Base-by-base conservation (phyloP, 2,888 invertebrate genomes). In the Baccha elongata region DNA sequence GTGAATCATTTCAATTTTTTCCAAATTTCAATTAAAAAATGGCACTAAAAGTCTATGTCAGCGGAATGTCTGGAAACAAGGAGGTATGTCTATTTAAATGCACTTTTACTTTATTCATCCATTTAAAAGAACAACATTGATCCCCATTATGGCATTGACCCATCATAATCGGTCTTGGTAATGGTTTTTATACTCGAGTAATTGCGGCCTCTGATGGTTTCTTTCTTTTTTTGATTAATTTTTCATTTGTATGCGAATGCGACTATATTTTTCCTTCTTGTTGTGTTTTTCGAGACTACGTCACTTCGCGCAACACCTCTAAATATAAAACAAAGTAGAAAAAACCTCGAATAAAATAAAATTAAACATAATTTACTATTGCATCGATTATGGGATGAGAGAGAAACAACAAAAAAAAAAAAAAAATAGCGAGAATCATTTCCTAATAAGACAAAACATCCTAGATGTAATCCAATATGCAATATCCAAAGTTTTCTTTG, bases 11-110 rank as follows among this genome's bases (percentile, higher is more conserved):
- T 42, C 55, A 21, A 37, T 8, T 35, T 52, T 79, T 78, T 60
- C 48, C 29, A 60, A 84, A 71, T 64, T 62, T 53, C 15, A 53
- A 80, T 80, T 53, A 67, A 88, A 88, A 58, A 91, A 97, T 97
- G 97, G 96, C 95, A 91, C 94, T 97, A 88, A 97, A 96, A 93
- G 94, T 97, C 86, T 97, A 96, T 92, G 93, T 97, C 89, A 97
- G 97, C 91, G 97, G 97, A 89, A 97, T 97, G 92, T 97, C 97
- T 89, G 97, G 97, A 88, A 97, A 96, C 91, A 97, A 97, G 92
- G 97, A 97, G 95, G 97, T 96, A 92, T 93, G 94, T 88, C 60
- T 32, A 60, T 53, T n/a, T n/a, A n/a, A 52, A 35, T 73, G 79
- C 62, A 79, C 62, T 53, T 67, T 62, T 68, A 73, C 11, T 60